Conservation (phyloP, 2,888 invertebrate genomes). For the Agriotes lineatus region DNA sequence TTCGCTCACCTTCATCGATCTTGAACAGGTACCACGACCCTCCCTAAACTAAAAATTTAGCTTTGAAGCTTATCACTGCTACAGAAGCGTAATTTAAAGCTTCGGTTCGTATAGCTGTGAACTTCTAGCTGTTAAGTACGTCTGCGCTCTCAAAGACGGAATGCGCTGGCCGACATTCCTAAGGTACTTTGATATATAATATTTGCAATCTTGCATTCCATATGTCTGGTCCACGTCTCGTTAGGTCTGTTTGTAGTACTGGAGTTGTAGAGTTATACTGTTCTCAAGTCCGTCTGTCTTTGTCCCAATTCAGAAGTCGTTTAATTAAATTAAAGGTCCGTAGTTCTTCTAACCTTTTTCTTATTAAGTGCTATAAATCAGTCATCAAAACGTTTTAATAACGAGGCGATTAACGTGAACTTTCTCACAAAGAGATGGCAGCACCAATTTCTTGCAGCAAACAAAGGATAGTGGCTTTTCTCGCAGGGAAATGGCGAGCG, state of each 20-base stretch:
- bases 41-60: background rate
- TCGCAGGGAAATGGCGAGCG: background rate
- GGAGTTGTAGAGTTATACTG: no score
- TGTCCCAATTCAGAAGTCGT: background rate
- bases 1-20: no score
- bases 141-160: slow-evolving; percentile 14
- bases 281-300: background rate
- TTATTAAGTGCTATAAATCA: slow-evolving; percentile 11
- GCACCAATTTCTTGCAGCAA: background rate
- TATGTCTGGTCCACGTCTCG: slow-evolving; percentile 8
- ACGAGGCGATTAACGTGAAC: background rate
- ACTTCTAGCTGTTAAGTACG: slow-evolving; percentile 5
- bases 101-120: background rate
- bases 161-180: background rate
- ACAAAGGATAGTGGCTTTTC: background rate
- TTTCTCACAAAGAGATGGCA: background rate
- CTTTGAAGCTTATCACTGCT: slow-evolving; percentile 1
- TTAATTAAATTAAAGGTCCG: slow-evolving; percentile 10
- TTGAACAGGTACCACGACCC: no score
- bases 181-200: slow-evolving; percentile 14
- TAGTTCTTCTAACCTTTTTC: background rate
- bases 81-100: background rate
- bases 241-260: background rate
- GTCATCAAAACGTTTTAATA: background rate
- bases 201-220: slow-evolving; percentile 13